Evolutionary conservation across 2,113 vertebrate species (phyloP).

Genomic region (Ctenodactylus gundi): DNA sequence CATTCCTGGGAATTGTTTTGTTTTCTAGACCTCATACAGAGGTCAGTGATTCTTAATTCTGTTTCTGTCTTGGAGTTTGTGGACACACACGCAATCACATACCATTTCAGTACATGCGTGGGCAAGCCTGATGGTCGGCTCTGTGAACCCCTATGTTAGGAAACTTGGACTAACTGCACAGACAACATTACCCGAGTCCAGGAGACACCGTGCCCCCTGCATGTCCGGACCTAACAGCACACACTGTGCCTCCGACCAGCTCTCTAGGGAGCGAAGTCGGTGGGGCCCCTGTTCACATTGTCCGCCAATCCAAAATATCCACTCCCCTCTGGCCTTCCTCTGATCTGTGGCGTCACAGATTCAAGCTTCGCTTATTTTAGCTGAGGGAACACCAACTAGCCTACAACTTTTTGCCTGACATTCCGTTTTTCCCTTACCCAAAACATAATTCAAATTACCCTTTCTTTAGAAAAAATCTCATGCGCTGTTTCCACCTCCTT

Average conservation of each 20-base stretch:
- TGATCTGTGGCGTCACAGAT: background rate
- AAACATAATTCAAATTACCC: constrained; percentile 8
- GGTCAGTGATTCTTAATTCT: background rate
- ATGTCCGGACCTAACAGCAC: background rate
- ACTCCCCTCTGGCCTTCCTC: background rate
- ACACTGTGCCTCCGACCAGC: background rate
- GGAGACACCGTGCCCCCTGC: background rate
- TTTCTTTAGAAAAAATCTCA: constrained; percentile 28
- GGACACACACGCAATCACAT: background rate
- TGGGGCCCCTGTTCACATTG: background rate
- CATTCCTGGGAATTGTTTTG: no score
- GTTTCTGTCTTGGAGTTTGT: background rate
- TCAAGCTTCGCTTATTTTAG: background rate
- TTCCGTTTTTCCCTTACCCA: background rate
- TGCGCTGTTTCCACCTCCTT: background rate
- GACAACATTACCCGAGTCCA: background rate
- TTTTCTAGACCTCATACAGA: background rate
- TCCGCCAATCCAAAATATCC: background rate
- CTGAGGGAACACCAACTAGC: background rate
- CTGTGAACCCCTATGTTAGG: background rate
- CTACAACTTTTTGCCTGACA: background rate
- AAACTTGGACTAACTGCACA: background rate
- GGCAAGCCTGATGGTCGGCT: background rate
- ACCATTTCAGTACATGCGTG: background rate
- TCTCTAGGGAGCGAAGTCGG: background rate